Conservation (phyloP, 2,113 vertebrate genomes). For the Lepus timidus region DNA sequence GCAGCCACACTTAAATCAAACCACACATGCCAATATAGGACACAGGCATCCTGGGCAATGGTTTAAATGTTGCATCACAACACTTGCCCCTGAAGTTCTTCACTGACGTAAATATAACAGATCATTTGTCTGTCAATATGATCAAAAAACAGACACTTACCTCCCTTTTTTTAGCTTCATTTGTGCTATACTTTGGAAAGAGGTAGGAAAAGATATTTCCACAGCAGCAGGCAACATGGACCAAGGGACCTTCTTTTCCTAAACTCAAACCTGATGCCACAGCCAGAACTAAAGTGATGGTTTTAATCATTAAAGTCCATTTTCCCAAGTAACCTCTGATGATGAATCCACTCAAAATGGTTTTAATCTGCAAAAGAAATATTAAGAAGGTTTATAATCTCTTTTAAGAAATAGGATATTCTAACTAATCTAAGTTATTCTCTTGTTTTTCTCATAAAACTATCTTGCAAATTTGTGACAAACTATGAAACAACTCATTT, state of each 20-base stretch:
- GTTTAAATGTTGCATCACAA: too few species aligned
- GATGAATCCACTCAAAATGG: conserved; percentile 99
- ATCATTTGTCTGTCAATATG: conserved; percentile 28
- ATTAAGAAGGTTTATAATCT: conserved; percentile 65
- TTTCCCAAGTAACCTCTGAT: conserved; percentile 99
- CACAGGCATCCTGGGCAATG: too few species aligned
- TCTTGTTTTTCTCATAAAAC: conserved; percentile 54
- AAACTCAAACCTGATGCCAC: conserved; percentile 98
- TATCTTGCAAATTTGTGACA: neutral
- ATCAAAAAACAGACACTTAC: conserved; percentile 84
- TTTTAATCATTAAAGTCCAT: conserved; percentile 99
- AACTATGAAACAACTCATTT: neutral
- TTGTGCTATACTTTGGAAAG: conserved; percentile 99
- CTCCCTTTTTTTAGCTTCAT: conserved; percentile 99
- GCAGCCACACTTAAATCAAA: too few species aligned
- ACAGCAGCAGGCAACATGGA: conserved; percentile 99
- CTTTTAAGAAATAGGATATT: conserved; percentile 59
- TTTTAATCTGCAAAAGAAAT: conserved; percentile 94
- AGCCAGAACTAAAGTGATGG: conserved; percentile 97
- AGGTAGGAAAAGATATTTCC: conserved; percentile 99
- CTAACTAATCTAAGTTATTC: neutral
- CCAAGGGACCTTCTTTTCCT: conserved; percentile 98
- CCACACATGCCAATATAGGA: too few species aligned
- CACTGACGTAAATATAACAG: neutral
- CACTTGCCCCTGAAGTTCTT: neutral